Percentiles rank a stretch among this genome's conserved stretches.
Evolutionary conservation across 2,888 invertebrate species (phyloP).

Genomic region (Parnassius mnemosyne): DNA sequence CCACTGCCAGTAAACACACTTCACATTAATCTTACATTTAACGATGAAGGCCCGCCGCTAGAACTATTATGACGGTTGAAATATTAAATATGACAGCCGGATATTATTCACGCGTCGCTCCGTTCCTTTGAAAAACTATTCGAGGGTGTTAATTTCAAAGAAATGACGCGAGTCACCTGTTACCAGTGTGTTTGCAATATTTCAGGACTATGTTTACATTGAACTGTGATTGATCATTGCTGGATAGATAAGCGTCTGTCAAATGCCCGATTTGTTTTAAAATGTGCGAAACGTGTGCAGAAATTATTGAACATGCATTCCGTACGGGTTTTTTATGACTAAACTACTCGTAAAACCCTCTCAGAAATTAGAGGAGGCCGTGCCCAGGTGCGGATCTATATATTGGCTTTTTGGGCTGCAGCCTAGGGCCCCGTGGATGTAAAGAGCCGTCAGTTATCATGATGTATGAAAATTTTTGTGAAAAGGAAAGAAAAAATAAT

Average conservation of each 20-base stretch:
- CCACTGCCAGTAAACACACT: background rate
- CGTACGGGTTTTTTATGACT: too few relatives aligned
- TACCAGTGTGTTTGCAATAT: constrained; percentile 4
- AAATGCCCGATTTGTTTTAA: constrained; percentile 2
- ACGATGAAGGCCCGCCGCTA: background rate
- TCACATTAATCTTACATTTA: constrained; percentile 16
- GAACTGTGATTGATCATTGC: constrained; percentile 7
- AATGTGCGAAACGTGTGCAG: background rate
- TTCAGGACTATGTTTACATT: background rate
- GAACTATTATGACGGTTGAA: constrained; percentile 15
- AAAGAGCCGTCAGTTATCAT: too few relatives aligned
- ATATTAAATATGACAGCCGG: constrained; percentile 8
- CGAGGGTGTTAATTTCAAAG: constrained; percentile 4
- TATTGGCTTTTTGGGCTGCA: too few relatives aligned
- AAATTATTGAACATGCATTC: background rate
- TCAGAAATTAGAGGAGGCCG: too few relatives aligned
- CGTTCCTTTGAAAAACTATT: constrained; percentile 15
- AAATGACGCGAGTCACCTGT: constrained; percentile 20
- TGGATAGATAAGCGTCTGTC: constrained; percentile 7
- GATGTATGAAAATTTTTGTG: too few relatives aligned
- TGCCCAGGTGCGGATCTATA: too few relatives aligned
- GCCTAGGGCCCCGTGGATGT: too few relatives aligned
- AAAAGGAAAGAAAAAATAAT: too few relatives aligned
- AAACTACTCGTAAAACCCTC: too few relatives aligned
- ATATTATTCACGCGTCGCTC: constrained; percentile 11